Conservation (phyloP, 1,140 invertebrate genomes). For the Ptiloglossa arizonensis region DNA sequence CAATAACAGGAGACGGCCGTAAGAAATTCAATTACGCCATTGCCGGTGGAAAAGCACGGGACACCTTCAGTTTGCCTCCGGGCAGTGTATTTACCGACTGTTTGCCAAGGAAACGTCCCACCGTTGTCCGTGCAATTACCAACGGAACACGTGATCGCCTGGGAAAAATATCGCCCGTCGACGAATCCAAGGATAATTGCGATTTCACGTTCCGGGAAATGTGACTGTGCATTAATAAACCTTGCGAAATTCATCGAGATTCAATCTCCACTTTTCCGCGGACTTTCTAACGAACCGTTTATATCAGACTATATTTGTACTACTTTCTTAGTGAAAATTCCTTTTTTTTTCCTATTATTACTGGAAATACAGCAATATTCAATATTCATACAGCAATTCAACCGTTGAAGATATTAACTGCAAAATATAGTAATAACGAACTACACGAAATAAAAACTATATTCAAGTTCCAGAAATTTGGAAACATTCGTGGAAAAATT, state of each 20-base stretch:
- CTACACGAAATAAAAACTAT: too few relatives aligned
- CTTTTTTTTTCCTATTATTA: too few relatives aligned
- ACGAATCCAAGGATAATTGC: neutral
- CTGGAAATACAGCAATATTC: too few relatives aligned
- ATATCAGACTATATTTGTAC: too few relatives aligned
- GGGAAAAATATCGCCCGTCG: neutral
- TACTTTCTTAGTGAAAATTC: too few relatives aligned
- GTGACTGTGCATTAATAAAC: too few relatives aligned
- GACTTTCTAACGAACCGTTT: too few relatives aligned
- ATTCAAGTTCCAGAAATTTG: too few relatives aligned
- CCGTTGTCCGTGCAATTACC: conserved; percentile 25
- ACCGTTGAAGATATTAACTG: too few relatives aligned
- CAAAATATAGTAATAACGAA: too few relatives aligned
- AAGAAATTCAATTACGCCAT: conserved; percentile 23
- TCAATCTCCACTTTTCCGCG: neutral
- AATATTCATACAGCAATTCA: too few relatives aligned
- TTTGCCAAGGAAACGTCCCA: conserved; percentile 15
- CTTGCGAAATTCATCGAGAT: neutral
- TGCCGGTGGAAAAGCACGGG: neutral
- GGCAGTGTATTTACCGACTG: conserved; percentile 1
- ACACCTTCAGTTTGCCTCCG: neutral
- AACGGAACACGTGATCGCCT: neutral
- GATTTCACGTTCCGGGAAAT: neutral
- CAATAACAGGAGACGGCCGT: conserved; percentile 3
- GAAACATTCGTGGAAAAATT: too few relatives aligned